A percentile compares a stretch with the other conserved stretches of the same genome.
Conservation (phyloP, 2,113 vertebrate species). For the Cavia porcellus region DNA sequence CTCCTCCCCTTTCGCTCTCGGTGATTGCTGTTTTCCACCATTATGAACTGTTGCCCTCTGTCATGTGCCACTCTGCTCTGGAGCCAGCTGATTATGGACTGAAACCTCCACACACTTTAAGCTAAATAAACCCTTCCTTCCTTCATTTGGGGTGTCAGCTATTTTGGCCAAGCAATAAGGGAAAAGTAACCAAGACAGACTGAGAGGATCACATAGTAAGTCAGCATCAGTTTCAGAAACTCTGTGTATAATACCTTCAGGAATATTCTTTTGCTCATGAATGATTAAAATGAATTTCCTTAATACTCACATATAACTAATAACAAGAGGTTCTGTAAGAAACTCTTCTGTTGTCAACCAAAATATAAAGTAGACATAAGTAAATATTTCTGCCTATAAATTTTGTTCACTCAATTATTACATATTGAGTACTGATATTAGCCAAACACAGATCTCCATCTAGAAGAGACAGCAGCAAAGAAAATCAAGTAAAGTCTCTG, state of each 20-base stretch:
- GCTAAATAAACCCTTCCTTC: no score
- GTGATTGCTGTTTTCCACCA: no score
- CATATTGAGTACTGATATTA: background rate
- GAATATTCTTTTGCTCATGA: background rate
- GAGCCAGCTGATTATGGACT: no score
- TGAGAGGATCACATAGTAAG: background rate
- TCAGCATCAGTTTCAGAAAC: background rate
- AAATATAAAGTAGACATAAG: background rate
- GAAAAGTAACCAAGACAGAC: no score
- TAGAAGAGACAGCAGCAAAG: background rate
- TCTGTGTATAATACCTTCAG: background rate
- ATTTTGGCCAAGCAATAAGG: no score
- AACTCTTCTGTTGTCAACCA: background rate
- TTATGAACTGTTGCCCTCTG: no score
- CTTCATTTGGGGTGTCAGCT: no score
- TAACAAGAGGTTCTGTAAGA: background rate
- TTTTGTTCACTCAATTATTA: background rate
- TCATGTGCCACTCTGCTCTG: no score
- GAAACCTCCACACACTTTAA: no score
- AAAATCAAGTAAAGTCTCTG: background rate
- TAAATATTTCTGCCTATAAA: background rate
- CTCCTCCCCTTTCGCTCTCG: no score
- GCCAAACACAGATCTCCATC: background rate
- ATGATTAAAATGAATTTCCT: background rate
- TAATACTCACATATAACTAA: background rate